Evolutionary conservation across 2,888 invertebrate genomes (phyloP).

Genomic region (Scaptomyza cyrtandrae): DNA sequence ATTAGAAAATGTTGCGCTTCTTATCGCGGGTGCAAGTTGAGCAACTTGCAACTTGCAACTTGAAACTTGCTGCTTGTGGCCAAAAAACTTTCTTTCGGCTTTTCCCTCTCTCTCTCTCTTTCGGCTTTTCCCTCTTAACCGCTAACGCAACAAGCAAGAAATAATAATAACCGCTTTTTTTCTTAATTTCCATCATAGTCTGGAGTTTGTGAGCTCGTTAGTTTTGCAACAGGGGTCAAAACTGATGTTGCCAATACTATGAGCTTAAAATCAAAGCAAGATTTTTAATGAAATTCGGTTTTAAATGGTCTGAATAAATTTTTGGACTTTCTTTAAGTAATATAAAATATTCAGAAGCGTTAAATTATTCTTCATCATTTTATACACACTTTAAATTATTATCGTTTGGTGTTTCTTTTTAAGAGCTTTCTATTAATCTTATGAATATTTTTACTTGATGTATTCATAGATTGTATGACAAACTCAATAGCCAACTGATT

Average conservation of each 20-base stretch:
- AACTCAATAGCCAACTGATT: neutral
- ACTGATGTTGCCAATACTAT: conserved; percentile 17
- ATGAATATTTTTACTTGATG: neutral
- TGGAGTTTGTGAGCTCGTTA: conserved; percentile 32
- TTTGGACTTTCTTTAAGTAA: neutral
- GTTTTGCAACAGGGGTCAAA: conserved; percentile 35
- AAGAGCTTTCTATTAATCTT: no score
- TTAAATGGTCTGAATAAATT: neutral
- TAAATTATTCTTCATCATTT: no score
- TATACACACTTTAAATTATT: no score
- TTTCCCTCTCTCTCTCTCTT: conserved; percentile 29
- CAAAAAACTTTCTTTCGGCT: conserved; percentile 47
- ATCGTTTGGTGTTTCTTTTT: no score
- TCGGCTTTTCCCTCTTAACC: neutral
- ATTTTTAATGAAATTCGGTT: conserved; percentile 58
- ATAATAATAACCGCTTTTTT: conserved; percentile 73
- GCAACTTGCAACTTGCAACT: conserved; percentile 40
- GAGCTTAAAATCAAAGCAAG: conserved; percentile 4
- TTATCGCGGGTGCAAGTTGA: conserved; percentile 57
- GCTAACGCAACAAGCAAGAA: conserved; percentile 33
- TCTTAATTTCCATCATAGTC: conserved; percentile 65
- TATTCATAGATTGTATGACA: neutral
- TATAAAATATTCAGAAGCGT: neutral
- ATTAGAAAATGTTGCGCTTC: conserved; percentile 78
- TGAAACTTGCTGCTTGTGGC: conserved; percentile 46